phyloP scores from a whole-genome alignment of 2,888 invertebrate genomes.

The Tenthredo amoena region DNA sequence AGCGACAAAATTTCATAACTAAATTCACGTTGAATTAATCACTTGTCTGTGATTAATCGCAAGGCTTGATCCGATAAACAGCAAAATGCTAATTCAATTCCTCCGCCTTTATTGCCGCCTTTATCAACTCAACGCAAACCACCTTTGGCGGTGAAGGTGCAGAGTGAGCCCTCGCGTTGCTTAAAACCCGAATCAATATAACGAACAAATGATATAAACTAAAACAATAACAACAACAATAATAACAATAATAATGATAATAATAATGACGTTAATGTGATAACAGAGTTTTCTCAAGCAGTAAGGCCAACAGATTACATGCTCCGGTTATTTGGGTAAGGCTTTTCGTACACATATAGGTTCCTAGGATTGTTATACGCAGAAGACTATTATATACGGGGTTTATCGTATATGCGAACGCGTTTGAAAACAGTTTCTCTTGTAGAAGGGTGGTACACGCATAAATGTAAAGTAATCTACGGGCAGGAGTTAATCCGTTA shows the following conservation, averaged over 20 bases:
- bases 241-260: neutral
- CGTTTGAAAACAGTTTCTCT: constrained; percentile 34
- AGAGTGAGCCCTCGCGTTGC: neutral
- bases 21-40: constrained; percentile 44
- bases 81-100: constrained; percentile 47
- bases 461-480: constrained; percentile 44
- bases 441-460: neutral
- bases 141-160: neutral
- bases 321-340: constrained; percentile 5
- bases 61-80: constrained; percentile 48
- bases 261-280: neutral
- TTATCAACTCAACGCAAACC: constrained; percentile 20
- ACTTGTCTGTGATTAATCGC: constrained; percentile 44
- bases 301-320: constrained; percentile 3
- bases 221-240: neutral
- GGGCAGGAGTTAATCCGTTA: constrained; percentile 41
- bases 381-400: constrained; percentile 25
- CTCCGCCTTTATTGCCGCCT: constrained; percentile 6
- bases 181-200: neutral
- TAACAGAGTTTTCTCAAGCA: constrained; percentile 35
- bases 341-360: neutral
- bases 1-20: constrained; percentile 27
- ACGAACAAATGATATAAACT: neutral
- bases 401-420: constrained; percentile 22
- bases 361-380: constrained; percentile 17